Percentiles rank a stretch among this genome's conserved stretches.
Evolutionary conservation across 1,140 invertebrate species (phyloP).

Genomic region (Orius laevigatus): DNA sequence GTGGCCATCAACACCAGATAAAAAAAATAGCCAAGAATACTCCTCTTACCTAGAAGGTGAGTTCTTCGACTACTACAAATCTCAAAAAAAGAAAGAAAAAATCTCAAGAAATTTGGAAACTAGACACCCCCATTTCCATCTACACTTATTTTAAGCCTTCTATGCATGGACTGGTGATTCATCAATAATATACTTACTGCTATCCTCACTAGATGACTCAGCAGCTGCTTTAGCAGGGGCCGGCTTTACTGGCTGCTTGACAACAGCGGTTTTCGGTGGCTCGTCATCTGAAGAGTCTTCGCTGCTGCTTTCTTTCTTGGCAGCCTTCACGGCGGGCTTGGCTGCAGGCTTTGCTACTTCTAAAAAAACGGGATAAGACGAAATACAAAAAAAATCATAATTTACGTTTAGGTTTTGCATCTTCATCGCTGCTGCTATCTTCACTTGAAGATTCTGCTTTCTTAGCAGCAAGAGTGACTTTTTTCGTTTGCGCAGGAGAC

Average conservation of each 20-base stretch:
- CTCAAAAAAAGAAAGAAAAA: too few species aligned
- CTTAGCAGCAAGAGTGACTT: neutral
- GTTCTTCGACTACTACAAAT: too few species aligned
- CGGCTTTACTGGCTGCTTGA: constrained; percentile 1
- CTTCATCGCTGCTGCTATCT: constrained; percentile 23
- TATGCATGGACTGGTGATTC: neutral
- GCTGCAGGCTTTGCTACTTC: constrained; percentile 16
- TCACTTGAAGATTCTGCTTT: neutral
- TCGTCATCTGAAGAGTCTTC: constrained; percentile 18
- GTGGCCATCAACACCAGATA: too few species aligned
- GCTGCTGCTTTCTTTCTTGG: constrained; percentile 12
- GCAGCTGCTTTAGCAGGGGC: constrained; percentile 1
- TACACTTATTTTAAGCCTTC: too few species aligned
- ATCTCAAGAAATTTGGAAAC: too few species aligned
- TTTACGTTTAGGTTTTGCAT: constrained; percentile 5
- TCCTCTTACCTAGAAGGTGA: too few species aligned
- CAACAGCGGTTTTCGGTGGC: constrained; percentile 7
- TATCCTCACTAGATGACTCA: constrained; percentile 9
- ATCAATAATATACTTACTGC: constrained; percentile 2
- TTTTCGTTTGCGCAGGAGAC: neutral
- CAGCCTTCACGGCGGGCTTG: constrained; percentile 16
- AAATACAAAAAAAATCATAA: too few species aligned
- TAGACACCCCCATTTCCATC: too few species aligned
- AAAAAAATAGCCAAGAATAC: too few species aligned
- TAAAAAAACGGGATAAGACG: too few species aligned